Conservation (phyloP, 2,797 vertebrate species). For the Artibeus jamaicensis region DNA sequence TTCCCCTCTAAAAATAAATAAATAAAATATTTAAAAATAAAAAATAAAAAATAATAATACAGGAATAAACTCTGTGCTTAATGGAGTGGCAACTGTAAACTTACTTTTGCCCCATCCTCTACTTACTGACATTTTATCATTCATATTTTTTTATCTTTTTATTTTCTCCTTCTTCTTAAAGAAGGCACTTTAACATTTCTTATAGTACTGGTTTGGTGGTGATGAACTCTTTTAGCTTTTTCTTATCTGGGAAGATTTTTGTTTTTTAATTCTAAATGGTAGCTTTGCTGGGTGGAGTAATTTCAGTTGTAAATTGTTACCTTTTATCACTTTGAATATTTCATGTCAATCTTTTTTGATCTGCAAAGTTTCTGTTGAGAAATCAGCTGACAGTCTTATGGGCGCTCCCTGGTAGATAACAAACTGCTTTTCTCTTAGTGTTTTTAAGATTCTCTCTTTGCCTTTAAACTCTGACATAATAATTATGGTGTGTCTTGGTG, state of each 20-base stretch:
- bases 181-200: background rate
- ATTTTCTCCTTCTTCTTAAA: background rate
- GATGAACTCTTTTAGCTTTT: background rate
- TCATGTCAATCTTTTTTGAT: background rate
- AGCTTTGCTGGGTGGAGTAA: background rate
- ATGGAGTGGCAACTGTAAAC: background rate
- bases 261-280: background rate
- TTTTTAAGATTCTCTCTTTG: background rate
- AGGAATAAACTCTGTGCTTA: background rate
- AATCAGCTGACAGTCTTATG: background rate
- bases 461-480: background rate
- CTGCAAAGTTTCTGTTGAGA: background rate
- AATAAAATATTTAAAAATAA: too few relatives aligned
- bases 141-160: background rate
- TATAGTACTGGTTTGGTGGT: background rate
- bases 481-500: background rate
- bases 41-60: background rate
- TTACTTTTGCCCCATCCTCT: background rate
- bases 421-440: background rate
- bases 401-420: background rate
- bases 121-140: background rate
- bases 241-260: background rate
- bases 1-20: too few relatives aligned
- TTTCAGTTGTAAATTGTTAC: background rate
- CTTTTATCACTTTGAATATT: background rate